Evolutionary conservation across 2,888 invertebrate species (phyloP), one percentile per base, ranked within the genome.

Genomic region (Netelia fuscicornis): DNA sequence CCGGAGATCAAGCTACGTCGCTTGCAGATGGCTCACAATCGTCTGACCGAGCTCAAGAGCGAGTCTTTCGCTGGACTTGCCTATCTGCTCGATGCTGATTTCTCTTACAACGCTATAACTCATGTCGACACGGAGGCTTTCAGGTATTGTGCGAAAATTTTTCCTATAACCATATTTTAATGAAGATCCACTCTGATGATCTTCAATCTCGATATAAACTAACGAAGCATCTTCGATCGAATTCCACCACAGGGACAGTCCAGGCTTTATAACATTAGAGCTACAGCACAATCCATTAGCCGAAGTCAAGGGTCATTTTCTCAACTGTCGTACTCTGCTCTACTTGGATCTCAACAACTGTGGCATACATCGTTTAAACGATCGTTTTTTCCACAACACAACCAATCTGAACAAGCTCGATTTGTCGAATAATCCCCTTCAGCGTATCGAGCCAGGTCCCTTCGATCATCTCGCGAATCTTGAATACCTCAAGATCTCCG

Each of bases 261-360:
- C 95, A 5, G 97, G 97, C 20, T 94, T 97, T 75, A 95, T 97
- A 77, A 96, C 96, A 79, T 94, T 97, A 88, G 96, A 97, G 90
- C 94, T 97, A 5, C 96, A 96, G 91, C 95, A 96, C 89, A 97
- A 97, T 91, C 96, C 96, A 0, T 92, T 96, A 85, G 94, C 94
- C 79, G 92, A 94, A 75, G 95, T 96, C 2, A 95, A 95, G n/a
- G 96, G 96, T 3, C 95, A 96, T 2, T 96, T 97, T 90, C 92
- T 97, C 37, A 94, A 95, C 78, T 96, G 96, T 54, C 94, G 95
- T 82, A 96, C 96, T 0, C 94, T 97, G 70, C 95, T 96, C 87
- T 96, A 96, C 90, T 94, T 97, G 83, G 96, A 97, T 91, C 94
- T 97, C 88, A 96, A 96, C 92, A 95, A 95, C 79, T 96, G 96